Conservation (phyloP, 2,888 invertebrate species). For the Ophion slaviceki region DNA sequence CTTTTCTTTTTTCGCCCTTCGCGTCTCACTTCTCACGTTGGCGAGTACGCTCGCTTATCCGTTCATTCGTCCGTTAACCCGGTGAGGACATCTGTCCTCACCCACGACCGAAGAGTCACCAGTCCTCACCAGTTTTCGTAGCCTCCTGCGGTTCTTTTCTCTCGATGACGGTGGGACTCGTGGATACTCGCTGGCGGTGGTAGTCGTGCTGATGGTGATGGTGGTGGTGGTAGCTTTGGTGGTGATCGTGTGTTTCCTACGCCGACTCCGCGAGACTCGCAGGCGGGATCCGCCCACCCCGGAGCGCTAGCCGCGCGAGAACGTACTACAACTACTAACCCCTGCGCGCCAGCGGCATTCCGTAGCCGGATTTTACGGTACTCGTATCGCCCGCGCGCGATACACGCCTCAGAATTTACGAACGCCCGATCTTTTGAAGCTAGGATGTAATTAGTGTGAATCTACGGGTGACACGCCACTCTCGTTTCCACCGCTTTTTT, state of each 20-base stretch:
- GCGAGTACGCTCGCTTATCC: slow-evolving; percentile 8
- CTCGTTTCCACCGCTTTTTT: not conserved
- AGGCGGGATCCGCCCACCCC: slow-evolving; percentile 71
- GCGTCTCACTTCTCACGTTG: slow-evolving; percentile 8
- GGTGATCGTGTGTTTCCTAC: slow-evolving; percentile 54
- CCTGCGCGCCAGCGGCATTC: slow-evolving; percentile 66
- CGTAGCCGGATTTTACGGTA: slow-evolving; percentile 62
- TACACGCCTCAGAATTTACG: slow-evolving; percentile 17
- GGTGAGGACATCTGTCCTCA: slow-evolving; percentile 7
- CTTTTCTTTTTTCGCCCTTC: not conserved
- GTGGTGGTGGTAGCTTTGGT: slow-evolving; percentile 2
- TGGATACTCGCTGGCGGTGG: slow-evolving; percentile 6
- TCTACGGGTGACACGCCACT: not conserved
- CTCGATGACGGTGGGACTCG: slow-evolving; percentile 45
- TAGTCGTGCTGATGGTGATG: slow-evolving; percentile 7
- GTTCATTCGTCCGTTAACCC: slow-evolving; percentile 14
- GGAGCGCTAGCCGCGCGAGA: slow-evolving; percentile 54
- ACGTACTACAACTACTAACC: slow-evolving; percentile 59
- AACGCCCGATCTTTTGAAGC: slow-evolving; percentile 10
- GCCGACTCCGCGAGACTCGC: slow-evolving; percentile 64
- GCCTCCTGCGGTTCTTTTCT: slow-evolving; percentile 43
- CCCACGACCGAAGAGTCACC: slow-evolving; percentile 7
- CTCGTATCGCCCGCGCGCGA: slow-evolving; percentile 57
- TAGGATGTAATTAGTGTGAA: slow-evolving; percentile 27
- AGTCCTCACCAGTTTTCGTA: slow-evolving; percentile 33